phyloP scores from a whole-genome alignment of 2,113 vertebrate genomes.

The Ciconia boyciana region DNA sequence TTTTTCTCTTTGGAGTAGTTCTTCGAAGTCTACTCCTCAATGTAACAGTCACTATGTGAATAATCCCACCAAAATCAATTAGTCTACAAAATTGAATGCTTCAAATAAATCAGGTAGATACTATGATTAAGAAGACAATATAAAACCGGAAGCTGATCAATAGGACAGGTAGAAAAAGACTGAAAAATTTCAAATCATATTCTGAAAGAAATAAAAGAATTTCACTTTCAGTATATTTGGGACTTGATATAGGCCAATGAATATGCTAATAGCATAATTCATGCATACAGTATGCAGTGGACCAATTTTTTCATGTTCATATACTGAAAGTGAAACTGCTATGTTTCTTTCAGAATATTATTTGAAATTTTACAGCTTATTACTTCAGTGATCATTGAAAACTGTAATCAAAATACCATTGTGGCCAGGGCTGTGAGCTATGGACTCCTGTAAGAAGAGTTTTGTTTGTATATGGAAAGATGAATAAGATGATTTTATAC shows the following conservation, averaged over 20 bases:
- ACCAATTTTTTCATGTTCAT: background rate
- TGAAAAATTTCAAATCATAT: background rate
- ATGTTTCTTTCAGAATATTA: background rate
- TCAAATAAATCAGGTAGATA: background rate
- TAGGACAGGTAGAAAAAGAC: background rate
- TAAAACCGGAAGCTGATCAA: background rate
- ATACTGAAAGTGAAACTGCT: background rate
- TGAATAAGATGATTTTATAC: background rate
- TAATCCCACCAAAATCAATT: background rate
- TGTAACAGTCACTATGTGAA: background rate
- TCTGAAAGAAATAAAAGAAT: background rate
- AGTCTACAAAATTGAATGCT: background rate
- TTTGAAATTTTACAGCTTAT: background rate
- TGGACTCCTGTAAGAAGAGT: background rate
- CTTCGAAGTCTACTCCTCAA: background rate
- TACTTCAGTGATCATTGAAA: background rate
- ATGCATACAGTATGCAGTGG: background rate
- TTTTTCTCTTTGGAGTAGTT: background rate
- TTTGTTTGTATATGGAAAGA: background rate
- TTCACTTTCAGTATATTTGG: background rate
- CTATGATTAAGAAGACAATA: background rate
- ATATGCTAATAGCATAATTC: background rate
- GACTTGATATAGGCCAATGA: background rate
- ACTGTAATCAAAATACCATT: background rate
- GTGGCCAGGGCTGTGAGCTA: background rate